Conservation (phyloP, 2,113 vertebrate genomes). For the Heloderma charlesbogerti region DNA sequence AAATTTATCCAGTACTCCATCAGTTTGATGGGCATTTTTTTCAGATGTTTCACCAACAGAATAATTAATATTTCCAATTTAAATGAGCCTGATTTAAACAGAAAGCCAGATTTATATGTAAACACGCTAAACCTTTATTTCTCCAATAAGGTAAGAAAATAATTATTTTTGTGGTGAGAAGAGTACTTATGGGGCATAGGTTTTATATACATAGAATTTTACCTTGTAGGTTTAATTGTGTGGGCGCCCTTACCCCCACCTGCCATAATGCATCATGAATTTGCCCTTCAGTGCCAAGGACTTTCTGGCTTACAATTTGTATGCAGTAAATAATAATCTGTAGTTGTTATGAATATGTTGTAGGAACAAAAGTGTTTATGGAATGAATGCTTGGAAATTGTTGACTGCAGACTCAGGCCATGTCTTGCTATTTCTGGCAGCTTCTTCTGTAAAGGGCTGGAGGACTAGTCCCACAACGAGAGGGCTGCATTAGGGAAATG, state of each 20-base stretch:
- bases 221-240: background rate
- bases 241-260: too few species aligned
- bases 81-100: too few species aligned
- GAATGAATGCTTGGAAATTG: background rate
- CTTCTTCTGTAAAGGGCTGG: background rate
- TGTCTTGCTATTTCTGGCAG: too few species aligned
- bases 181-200: background rate
- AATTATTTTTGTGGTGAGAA: background rate
- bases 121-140: background rate
- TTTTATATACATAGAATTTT: background rate
- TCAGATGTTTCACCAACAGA: background rate
- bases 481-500: background rate
- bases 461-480: too few species aligned
- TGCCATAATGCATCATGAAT: too few species aligned
- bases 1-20: background rate
- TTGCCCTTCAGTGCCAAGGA: background rate
- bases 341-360: background rate
- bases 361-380: background rate
- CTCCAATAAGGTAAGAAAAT: background rate
- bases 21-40: background rate
- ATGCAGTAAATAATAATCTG: background rate
- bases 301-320: background rate
- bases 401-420: background rate
- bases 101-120: background rate
- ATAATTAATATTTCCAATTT: background rate